These are phyloP conservation scores for Etheostoma nigrum DNA, from an alignment of 2,797 vertebrate genomes.

Conservation along the genomic window DNA sequence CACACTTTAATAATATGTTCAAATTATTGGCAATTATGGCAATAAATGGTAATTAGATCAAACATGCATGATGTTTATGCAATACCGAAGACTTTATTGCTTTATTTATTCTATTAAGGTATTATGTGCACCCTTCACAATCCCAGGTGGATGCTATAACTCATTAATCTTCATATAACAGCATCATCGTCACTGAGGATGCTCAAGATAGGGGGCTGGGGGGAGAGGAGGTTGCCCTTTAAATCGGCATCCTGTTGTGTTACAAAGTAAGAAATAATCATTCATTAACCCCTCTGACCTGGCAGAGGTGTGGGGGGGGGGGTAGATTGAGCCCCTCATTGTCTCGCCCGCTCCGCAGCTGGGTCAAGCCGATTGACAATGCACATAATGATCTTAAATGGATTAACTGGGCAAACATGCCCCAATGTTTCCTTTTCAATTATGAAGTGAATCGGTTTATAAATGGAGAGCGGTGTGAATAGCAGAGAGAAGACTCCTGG, in stretches of 20 bases:
- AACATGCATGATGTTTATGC: background rate
- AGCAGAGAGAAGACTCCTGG: slow-evolving; percentile 59
- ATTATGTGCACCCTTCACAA: background rate
- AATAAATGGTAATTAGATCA: slow-evolving; percentile 11
- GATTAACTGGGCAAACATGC: slow-evolving; percentile 86
- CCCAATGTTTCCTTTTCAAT: slow-evolving; percentile 85
- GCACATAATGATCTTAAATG: slow-evolving; percentile 88
- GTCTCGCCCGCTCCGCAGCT: slow-evolving; percentile 77
- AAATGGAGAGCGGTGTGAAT: slow-evolving; percentile 67
- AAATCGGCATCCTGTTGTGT: slow-evolving; percentile 79
- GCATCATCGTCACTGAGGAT: slow-evolving; percentile 42
- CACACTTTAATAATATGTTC: background rate
- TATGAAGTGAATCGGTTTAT: slow-evolving; percentile 81
- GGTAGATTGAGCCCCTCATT: slow-evolving; percentile 69
- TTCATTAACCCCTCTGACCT: slow-evolving; percentile 87
- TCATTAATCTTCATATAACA: slow-evolving; percentile 53
- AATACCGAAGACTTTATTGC: background rate
- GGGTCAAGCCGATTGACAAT: slow-evolving; percentile 83
- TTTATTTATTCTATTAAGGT: slow-evolving; percentile 13
- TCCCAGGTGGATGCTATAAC: slow-evolving; percentile 17
- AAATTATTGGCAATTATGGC: background rate
- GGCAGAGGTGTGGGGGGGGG: slow-evolving; percentile 12
- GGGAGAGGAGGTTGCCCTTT: slow-evolving; percentile 57
- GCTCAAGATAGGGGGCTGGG: slow-evolving; percentile 25
- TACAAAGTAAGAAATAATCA: slow-evolving; percentile 90